Percentiles rank a stretch among this genome's conserved stretches.
phyloP scores from a whole-genome alignment of 2,113 vertebrate species.

The Typhlomys cinereus region DNA sequence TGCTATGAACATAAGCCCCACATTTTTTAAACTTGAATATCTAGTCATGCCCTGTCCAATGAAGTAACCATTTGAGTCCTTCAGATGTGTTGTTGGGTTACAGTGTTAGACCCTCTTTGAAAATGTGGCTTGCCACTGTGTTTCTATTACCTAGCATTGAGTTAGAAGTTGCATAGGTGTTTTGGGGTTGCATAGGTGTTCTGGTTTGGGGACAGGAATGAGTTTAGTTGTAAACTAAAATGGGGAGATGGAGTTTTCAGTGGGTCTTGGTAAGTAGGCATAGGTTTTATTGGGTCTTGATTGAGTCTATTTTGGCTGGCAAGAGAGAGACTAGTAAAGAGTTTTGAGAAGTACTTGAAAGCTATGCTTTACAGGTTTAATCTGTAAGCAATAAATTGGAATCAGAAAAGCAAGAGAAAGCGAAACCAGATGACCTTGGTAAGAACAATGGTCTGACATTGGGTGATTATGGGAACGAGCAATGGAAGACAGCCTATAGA shows the following conservation, averaged over 20 bases:
- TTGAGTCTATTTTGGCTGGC: neutral
- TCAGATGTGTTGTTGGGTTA: slow-evolving; percentile 5
- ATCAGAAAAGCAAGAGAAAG: slow-evolving; percentile 33
- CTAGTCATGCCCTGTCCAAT: neutral
- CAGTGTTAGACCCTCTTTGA: neutral
- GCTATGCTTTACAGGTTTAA: neutral
- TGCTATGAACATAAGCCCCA: too few relatives aligned
- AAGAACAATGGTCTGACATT: neutral
- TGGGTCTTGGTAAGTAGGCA: neutral
- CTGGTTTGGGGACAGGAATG: slow-evolving; percentile 15
- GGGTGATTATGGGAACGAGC: neutral
- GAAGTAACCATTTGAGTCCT: neutral
- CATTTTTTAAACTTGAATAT: slow-evolving; percentile 26
- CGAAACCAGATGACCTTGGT: slow-evolving; percentile 27
- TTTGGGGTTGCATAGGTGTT: neutral
- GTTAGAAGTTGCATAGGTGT: neutral
- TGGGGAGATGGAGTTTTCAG: neutral
- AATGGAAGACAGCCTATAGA: neutral
- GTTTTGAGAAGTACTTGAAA: slow-evolving; percentile 21
- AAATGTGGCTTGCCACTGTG: neutral
- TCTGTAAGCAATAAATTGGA: neutral
- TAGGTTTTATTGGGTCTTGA: slow-evolving; percentile 10
- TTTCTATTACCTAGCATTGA: neutral
- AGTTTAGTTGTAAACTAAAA: slow-evolving; percentile 21
- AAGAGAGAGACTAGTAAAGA: neutral